Base-by-base conservation (phyloP, 1,140 invertebrate species). In the Anoplophora glabripennis region DNA sequence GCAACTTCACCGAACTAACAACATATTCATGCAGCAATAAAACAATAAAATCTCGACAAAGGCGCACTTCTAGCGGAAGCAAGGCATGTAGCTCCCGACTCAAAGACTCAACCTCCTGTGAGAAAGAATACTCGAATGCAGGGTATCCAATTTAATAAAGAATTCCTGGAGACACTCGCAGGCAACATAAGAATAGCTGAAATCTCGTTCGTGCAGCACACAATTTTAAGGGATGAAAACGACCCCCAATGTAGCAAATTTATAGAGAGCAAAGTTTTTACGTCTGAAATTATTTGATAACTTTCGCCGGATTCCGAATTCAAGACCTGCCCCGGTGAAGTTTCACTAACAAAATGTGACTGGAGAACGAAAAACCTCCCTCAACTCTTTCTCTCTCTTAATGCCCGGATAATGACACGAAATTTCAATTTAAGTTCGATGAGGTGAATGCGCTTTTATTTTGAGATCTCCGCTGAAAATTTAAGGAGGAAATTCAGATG, bases 261-360 rank as follows among this genome's bases (percentile, higher is more conserved):
- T 21, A n/a, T n/a, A 21, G 28, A 21, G 28, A 28, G 44, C 17
- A 46, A 46, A 46, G 44, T 46, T 46, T 17, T 46, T 46, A 46
- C 21, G 21, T 14, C 28, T 11, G 12, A 18, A 42, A 28, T 28
- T 28, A 28, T 28, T 28, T 28, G 17, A 18, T 21, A 46, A 46
- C 12, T 46, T 46, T 28, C 8, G 44, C 11, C 17, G 11, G 15
- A 46, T 46, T 46, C 17, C 4, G 44, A 46, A 46, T 46, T 46
- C 44, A 46, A 10, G 44, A 10, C 44, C 11, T 21, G 11, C 44
- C 28, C 12, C 10, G 44, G 28, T 17, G 44, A 21, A 18, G 12
- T 46, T 46, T 46, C 28, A 46, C 28, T 17, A 46, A 46, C 44
- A 46, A 46, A 46, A 46, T 46, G 44, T 21, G 44, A 46, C 14